These are phyloP conservation scores for Burhinus oedicnemus DNA, from an alignment of 2,113 vertebrate species.

Conservation along the genomic window DNA sequence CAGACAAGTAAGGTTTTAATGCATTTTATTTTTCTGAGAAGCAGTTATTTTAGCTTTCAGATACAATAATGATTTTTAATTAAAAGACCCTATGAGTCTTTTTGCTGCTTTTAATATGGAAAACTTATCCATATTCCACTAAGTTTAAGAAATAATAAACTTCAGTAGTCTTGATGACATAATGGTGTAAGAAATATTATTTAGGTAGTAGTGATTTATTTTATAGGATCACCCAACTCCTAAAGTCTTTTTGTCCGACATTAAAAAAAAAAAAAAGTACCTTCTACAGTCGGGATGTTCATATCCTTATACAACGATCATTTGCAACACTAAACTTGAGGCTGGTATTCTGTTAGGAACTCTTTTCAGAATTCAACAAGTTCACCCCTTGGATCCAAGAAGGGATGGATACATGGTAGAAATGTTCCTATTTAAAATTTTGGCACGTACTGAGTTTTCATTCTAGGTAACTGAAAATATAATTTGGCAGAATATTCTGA, in stretches of 20 bases:
- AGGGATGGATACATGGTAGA: not conserved
- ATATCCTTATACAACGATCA: not conserved
- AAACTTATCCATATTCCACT: not conserved
- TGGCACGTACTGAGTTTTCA: not conserved
- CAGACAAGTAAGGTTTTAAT: not conserved
- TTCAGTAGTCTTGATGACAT: not conserved
- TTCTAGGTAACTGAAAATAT: not conserved
- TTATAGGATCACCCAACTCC: not conserved
- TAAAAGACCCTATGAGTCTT: not conserved
- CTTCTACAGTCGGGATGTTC: not conserved
- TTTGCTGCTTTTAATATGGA: constrained; percentile 34
- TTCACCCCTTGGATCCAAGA: not conserved
- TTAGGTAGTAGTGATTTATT: not conserved
- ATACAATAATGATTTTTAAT: not conserved
- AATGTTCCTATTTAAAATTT: not conserved
- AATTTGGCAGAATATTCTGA: not conserved
- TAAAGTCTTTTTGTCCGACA: not conserved
- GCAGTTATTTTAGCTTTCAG: not conserved
- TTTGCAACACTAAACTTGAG: not conserved
- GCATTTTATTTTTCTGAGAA: constrained; percentile 6
- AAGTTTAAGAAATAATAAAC: not conserved
- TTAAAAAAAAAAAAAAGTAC: not conserved
- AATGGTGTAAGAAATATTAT: not conserved
- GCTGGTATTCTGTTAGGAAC: not conserved
- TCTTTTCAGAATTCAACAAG: not conserved